Evolutionary conservation across 2,113 vertebrate genomes (phyloP).

Genomic region (Procavia capensis): DNA sequence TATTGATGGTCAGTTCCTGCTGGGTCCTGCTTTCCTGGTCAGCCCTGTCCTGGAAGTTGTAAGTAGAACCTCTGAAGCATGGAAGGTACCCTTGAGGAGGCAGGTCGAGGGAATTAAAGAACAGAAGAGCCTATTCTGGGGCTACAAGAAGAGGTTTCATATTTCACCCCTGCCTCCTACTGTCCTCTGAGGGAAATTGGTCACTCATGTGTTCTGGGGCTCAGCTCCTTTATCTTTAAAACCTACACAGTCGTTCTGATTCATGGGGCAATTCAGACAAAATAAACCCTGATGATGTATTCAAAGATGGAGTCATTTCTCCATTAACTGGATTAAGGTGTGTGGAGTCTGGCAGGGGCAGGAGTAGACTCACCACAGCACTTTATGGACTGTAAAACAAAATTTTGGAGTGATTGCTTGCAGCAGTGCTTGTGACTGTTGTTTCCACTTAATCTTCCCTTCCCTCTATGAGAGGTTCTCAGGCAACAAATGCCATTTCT

Average conservation of each 20-base stretch:
- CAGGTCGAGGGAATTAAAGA: fast-evolving
- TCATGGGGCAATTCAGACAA: neutral
- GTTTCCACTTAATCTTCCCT: neutral
- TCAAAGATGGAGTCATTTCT: neutral
- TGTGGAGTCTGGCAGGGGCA: no score
- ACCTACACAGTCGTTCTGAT: neutral
- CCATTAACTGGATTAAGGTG: neutral
- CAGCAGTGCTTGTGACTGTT: neutral
- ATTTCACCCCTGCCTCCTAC: neutral
- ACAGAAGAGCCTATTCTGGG: neutral
- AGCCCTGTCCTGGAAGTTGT: constrained; percentile 90
- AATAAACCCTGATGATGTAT: neutral
- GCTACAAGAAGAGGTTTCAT: neutral
- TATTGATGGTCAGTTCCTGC: constrained; percentile 92
- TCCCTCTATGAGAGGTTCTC: fast-evolving
- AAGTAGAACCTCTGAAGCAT: neutral
- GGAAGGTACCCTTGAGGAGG: neutral
- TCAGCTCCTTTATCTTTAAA: neutral
- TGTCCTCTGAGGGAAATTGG: neutral
- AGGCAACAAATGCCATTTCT: neutral
- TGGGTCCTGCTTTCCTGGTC: constrained; percentile 95
- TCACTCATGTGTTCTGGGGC: neutral
- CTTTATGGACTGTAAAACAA: neutral
- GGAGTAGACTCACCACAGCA: neutral
- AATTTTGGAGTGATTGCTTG: neutral